These are phyloP conservation scores for Crenichthys baileyi DNA, from an alignment of 2,797 vertebrate species.

Conservation along the genomic window DNA sequence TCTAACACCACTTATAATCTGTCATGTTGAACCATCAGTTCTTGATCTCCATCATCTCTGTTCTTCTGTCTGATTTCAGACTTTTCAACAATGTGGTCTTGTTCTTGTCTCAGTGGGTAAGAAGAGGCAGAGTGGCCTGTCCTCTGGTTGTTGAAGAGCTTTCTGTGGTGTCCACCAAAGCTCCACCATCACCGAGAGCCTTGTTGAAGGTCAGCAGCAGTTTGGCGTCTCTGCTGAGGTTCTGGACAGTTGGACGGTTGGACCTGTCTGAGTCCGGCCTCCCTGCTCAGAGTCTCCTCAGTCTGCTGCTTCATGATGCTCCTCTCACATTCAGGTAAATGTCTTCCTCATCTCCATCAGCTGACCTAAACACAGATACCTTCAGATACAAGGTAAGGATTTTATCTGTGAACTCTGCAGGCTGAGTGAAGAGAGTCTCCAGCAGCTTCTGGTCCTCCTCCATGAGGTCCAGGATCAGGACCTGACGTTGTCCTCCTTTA, in stretches of 20 bases:
- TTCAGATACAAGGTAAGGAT: not conserved
- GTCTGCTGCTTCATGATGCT: constrained; percentile 45
- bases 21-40: not conserved
- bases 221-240: constrained; percentile 53
- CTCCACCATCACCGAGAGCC: not conserved
- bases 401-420: constrained; percentile 25
- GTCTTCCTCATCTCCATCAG: not conserved
- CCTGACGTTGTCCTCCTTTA: constrained; percentile 35
- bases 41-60: not conserved
- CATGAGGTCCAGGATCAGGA: constrained; percentile 52
- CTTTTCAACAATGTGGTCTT: constrained; percentile 3
- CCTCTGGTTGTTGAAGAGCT: constrained; percentile 32
- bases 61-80: constrained; percentile 21
- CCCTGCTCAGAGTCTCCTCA: constrained; percentile 39
- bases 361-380: not conserved
- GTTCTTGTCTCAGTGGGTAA: constrained; percentile 31
- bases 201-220: constrained; percentile 39
- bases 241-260: constrained; percentile 47
- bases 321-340: constrained; percentile 46
- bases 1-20: fast-evolving
- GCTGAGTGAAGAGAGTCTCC: constrained; percentile 29
- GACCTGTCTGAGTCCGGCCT: constrained; percentile 54
- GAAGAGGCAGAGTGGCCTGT: not conserved
- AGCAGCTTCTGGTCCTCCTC: constrained; percentile 45
- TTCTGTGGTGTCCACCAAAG: constrained; percentile 15